Evolutionary conservation across 2,888 invertebrate genomes (phyloP), one percentile per base, ranked within the genome.

Genomic region (Lithophane ornitopus): DNA sequence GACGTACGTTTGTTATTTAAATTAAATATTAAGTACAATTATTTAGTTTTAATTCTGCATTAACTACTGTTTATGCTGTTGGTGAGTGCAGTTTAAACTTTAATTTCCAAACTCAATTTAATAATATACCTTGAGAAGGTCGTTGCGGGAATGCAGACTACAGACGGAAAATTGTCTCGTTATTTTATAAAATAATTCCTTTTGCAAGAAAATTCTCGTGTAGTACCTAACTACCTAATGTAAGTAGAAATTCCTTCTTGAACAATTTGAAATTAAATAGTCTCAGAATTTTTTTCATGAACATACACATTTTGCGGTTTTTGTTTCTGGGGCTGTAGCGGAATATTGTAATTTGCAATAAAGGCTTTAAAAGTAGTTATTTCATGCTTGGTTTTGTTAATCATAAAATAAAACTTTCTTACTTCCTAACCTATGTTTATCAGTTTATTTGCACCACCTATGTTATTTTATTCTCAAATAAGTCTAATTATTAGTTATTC

Each of bases 31-130:
- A 39, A 9, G 39, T 6, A 7, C 4, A 39, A 39, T 3, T 41
- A 12, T 41, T 41, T 41, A 12, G 2, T 41, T 41, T 41, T 2
- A 41, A 41, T 12, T 41, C 41, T 12, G 41, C 41, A 41, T 12
- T 9, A 41, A 41, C 41, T 41, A 34, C n/a, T n/a, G n/a, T n/a
- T n/a, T n/a, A n/a, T 12, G 19, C 4, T 62, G 79, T 80, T 68
- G 82, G 76, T 67, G 74, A 80, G 69, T 72, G 78, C n/a, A 80
- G 85, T 79, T 85, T 69, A 75, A 70, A 78, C 82, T 85, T 82
- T 87, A 89, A 88, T 89, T 87, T 85, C 62, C 67, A 72, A 84
- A 75, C 81, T 80, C 81, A 87, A 84, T 82, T 75, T 68, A 80
- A 72, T 80, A 77, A 77, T 62, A 72, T 54, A 39, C 61, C 52